Base-by-base conservation (phyloP, 2,797 vertebrate genomes). In the Halcyon leucocephala region DNA sequence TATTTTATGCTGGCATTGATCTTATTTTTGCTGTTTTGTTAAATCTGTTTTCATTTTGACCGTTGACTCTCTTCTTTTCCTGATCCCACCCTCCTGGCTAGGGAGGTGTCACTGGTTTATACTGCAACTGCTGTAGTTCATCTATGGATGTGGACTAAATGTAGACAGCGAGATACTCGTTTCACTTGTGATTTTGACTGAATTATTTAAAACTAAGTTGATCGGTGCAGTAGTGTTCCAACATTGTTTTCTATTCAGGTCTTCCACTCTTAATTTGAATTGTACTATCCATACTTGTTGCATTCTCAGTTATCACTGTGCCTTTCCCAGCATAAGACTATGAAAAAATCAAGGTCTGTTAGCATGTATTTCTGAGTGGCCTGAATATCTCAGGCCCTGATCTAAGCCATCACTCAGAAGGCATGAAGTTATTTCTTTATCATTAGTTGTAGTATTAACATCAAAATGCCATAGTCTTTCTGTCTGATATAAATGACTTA, bases 191-290 rank as follows among this genome's bases (percentile, higher is more conserved):
- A 6, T 80, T 97, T 93, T 41, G 25, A 42, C 29, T 25, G n/a
- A 86, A 72, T 41, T 81, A 67, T 81, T 91, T 76, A 65, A 94
- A 93, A 89, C 71, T 42, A 49, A 85, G 37, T 85, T 89, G 26
- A 39, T 73, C 28, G 8, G 44, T 72, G 35, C 21, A 28, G 20
- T 67, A n/a, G 15, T 35, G 19, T 67, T 89, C 24, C 76, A 83
- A 37, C 7, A 39, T 21, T 67, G 31, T 22, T 82, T 94, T 91
- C 39, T 91, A 85, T 85, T 91, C 44, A 82, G 10, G 21, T 78
- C 33, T 91, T 88, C 52, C 9, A 22, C 19, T 66, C 54, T 52
- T 64, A 29, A 26, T 11, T 84, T 55, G 21, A 35, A 26, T 66
- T 76, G 29, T 49, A 51, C 41, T 89, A 49, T 18, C n/a, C 14